Evolutionary conservation across 23 tunicate species (phyloP).

Genomic region (Phallusia fumigata): DNA sequence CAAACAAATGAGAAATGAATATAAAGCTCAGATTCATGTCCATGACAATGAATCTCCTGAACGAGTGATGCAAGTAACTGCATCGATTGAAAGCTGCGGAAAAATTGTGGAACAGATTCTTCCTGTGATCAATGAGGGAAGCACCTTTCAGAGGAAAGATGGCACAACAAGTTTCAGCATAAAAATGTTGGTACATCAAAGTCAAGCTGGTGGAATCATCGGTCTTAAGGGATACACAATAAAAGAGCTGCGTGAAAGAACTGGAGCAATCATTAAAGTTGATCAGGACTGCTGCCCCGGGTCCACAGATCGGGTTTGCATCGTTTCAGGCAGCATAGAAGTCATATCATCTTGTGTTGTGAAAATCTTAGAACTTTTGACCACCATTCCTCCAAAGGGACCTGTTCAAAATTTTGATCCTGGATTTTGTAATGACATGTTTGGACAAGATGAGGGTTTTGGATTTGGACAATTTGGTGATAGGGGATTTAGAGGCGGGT

Average conservation of each 20-base stretch:
- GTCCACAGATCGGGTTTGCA: slow-evolving; percentile 80
- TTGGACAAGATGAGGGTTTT: background rate
- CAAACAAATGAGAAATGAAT: slow-evolving; percentile 74
- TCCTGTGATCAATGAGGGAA: slow-evolving; percentile 57
- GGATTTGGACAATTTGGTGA: slow-evolving; percentile 28
- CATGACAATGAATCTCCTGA: slow-evolving; percentile 75
- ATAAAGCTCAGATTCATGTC: slow-evolving; percentile 85
- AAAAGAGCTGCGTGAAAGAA: slow-evolving; percentile 85
- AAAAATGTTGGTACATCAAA: slow-evolving; percentile 82
- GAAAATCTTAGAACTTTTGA: slow-evolving; percentile 74
- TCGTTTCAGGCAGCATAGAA: slow-evolving; percentile 78
- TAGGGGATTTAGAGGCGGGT: slow-evolving; percentile 38
- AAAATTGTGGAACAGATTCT: slow-evolving; percentile 69
- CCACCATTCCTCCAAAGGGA: slow-evolving; percentile 83
- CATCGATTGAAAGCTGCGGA: slow-evolving; percentile 85
- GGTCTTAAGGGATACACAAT: slow-evolving; percentile 85
- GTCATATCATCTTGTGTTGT: slow-evolving; percentile 71
- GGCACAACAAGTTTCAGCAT: slow-evolving; percentile 27
- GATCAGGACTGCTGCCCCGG: slow-evolving; percentile 73
- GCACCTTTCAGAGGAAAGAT: slow-evolving; percentile 26
- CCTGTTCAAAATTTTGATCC: slow-evolving; percentile 85
- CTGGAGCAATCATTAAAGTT: slow-evolving; percentile 87
- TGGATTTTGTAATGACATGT: slow-evolving; percentile 25
- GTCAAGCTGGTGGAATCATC: slow-evolving; percentile 92
- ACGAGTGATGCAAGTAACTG: slow-evolving; percentile 70